Percentiles rank a stretch among this genome's conserved stretches.
Conservation (phyloP, 2,113 vertebrate species). For the Notarius lentiginosus region DNA sequence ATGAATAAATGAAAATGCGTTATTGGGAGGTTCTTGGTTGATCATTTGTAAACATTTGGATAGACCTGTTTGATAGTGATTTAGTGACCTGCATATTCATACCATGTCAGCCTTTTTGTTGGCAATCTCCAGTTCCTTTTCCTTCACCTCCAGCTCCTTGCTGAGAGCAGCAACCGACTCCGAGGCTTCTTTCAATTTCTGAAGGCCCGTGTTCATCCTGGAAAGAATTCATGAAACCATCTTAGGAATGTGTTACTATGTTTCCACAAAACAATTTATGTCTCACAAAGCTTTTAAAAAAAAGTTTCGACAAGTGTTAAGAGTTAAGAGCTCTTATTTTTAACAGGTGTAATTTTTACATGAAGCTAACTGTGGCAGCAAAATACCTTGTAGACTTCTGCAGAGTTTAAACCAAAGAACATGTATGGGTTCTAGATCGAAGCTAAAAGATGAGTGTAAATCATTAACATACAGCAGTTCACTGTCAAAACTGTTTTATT, state of each 20-base stretch:
- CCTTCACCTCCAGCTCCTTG: conserved; percentile 88
- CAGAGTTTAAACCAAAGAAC: background rate
- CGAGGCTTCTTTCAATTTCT: conserved; percentile 93
- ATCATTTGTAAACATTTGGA: too few relatives aligned
- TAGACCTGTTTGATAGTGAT: background rate
- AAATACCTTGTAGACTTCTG: background rate
- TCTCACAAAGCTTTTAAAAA: background rate
- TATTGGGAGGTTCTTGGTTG: background rate
- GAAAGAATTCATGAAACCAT: background rate
- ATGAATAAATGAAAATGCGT: background rate
- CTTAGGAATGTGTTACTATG: background rate
- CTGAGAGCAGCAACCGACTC: conserved; percentile 87
- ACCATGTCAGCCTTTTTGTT: conserved; percentile 94
- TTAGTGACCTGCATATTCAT: background rate
- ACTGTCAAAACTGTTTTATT: background rate
- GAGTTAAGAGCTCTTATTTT: background rate
- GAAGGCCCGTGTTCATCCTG: conserved; percentile 91
- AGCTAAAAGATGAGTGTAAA: background rate
- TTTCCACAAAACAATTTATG: background rate
- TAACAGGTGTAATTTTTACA: background rate
- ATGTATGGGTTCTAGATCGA: background rate
- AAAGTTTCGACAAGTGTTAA: background rate
- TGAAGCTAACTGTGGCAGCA: background rate
- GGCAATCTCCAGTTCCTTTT: conserved; percentile 88
- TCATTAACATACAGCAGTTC: background rate